Evolutionary conservation across 2,888 invertebrate genomes (phyloP).

Genomic region (Macrophya alboannulata): DNA sequence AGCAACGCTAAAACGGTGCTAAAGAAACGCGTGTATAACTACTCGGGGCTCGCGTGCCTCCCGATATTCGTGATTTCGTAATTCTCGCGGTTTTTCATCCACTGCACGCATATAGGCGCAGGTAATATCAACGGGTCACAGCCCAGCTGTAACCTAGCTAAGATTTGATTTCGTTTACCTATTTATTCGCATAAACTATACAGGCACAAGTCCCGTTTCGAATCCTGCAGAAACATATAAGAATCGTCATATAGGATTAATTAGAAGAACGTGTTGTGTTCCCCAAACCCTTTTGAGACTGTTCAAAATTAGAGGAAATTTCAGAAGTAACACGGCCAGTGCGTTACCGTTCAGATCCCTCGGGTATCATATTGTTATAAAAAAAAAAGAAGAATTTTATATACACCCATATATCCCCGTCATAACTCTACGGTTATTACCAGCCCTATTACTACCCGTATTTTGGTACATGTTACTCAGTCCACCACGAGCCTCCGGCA

Average conservation of each 20-base stretch:
- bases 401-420: background rate
- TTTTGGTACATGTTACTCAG: conserved; percentile 12
- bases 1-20: conserved; percentile 37
- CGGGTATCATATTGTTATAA: conserved; percentile 44
- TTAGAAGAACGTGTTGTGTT: background rate
- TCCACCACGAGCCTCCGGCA: conserved; percentile 5
- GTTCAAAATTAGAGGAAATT: conserved; percentile 24
- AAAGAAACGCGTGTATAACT: conserved; percentile 29
- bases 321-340: conserved; percentile 42
- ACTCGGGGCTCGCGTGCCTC: conserved; percentile 7
- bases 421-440: conserved; percentile 34
- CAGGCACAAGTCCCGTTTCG: background rate
- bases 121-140: background rate
- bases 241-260: conserved; percentile 36
- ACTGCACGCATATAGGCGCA: background rate
- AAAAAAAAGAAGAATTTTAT: conserved; percentile 19
- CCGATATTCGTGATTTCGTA: conserved; percentile 20
- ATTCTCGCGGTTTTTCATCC: conserved; percentile 5
- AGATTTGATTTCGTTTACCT: background rate
- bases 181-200: background rate
- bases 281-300: background rate
- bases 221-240: background rate
- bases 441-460: conserved; percentile 12
- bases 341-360: conserved; percentile 33
- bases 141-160: background rate